Evolutionary conservation across 2,113 vertebrate genomes (phyloP), one percentile per base, ranked within the genome.

Genomic region (Romanogobio albipinnatus): DNA sequence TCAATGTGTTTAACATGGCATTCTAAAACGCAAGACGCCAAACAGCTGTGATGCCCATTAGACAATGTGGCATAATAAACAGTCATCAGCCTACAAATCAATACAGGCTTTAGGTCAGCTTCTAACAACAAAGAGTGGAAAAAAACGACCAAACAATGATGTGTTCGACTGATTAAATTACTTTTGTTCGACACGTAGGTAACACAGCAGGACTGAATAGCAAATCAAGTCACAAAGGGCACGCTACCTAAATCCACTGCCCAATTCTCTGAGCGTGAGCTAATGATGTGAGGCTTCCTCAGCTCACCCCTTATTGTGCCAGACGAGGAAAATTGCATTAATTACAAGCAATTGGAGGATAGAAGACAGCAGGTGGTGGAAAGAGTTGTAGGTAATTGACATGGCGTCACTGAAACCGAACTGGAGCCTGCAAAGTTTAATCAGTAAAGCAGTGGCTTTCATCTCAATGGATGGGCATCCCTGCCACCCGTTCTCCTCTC

Each of bases 381-480:
- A 51, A 73, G 76, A 78, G 45, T 66, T 73, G 77, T 81, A 76
- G 84, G 81, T 89, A 89, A 87, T 87, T 87, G 88, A 70, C 86
- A 53, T 64, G 81, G 82, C 70, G 61, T 82, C 58, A 29, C 58
- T n/a, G 43, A 61, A 58, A 80, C 66, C 61, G 53, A 81, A 84
- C 61, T 80, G 84, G 58, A 82, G 75, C 81, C 87, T 81, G 84
- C 36, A 8, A 83, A 75, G 85, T 66, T 76, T 84, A 43, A 81
- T 80, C 79, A 85, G 61, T 56, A 68, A 81, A 82, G 68, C 83
- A 80, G 74, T 51, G 9, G 36, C 83, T 66, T 39, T 10, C 45
- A 45, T 66, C 83, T 66, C 73, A 33, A 19, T 13, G 64, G 62
- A 78, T 68, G 66, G 26, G 68, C 43, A 62, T 70, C 62, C 33